Evolutionary conservation across 2,113 vertebrate genomes (phyloP), one percentile per base, ranked within the genome.

Genomic region (Scolopax mira): DNA sequence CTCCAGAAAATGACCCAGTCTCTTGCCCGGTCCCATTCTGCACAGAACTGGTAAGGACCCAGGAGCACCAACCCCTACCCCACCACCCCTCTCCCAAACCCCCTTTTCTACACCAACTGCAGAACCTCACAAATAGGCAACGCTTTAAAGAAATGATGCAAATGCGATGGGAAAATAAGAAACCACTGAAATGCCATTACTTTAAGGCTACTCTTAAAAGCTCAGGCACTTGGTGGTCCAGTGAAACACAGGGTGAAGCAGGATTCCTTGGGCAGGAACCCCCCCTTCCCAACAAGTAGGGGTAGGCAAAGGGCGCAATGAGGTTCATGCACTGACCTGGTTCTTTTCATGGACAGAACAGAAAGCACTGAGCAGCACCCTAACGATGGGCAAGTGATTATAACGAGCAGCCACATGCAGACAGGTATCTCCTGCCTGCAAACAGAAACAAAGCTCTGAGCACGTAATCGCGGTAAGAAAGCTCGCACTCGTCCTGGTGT

Each of bases 311-410:
- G 60, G 73, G 72, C 27, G 48, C 94, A 90, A 90, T 90, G 95
- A 79, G 78, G 46, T 93, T 94, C 96, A 96, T 96, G 94, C 97
- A 98, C 99, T 98, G 96, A 99, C 99, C 98, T 99, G 98, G 97
- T 99, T 99, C 97, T 98, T 99, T 96, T 99, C 98, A 90, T 98
- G 98, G 94, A 99, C 98, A 46, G 99, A 99, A 98, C 99, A 99
- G 97, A 99, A 99, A 96, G 99, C 98, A 93, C 98, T 98, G 94
- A 99, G 99, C 83, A 99, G 98, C 93, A 99, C 98, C 93, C 98
- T 98, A 96, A 99, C 97, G 98, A 99, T 98, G 72, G 98, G 95
- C 94, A 99, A 98, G 88, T 99, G 99, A 98, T 99, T 99, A 97
- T 99, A 99, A 89, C 99, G 99, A 13, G 98, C 98, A 6, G 99